Base-by-base conservation (phyloP, 1,140 invertebrate genomes). In the Drosophila micromelanica region DNA sequence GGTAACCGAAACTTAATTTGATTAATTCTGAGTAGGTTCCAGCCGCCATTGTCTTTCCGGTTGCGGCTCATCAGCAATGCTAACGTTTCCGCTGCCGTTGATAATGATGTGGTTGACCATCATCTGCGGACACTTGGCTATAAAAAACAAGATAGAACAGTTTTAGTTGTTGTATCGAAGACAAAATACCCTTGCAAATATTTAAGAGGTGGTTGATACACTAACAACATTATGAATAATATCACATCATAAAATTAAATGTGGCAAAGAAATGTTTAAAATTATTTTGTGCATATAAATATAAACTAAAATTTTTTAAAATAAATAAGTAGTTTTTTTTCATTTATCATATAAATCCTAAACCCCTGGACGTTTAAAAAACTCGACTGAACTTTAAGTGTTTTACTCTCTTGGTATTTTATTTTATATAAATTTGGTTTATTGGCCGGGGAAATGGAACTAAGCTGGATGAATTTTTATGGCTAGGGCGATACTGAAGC, bases 1-100 rank as follows among this genome's bases (percentile, higher is more conserved):
- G 76, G 46, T 71, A 62, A 55, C 67, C 71, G 68, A 87, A 87
- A 87, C 81, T 87, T 87, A 86, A 86, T 86, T 86, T 86, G 82
- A 86, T 86, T 86, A 87, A 87, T 78, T 81, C 80, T 75, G 69
- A 81, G 78, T 78, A 78, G 78, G 71, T 73, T 65, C 68, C 57
- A 68, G 43, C 46, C 48, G 69, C 62, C 71, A 69, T 81, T 86
- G 82, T 81, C 76, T 81, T 81, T 76, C 67, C 70, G 65, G 71
- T 64, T 78, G 74, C 60, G 78, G 75, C 75, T 86, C 78, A 87
- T 81, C 71, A 81, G 62, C 68, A 68, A 69, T 32, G 72, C 37
- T 57, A 70, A 70, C 63, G 68, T 75, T 64, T 48, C 59, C 69
- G 54, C 65, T 69, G 61, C 62, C 55, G 56, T 67, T 65, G 78